These are phyloP conservation scores for Corvus cornix DNA, from an alignment of 2,113 vertebrate genomes.

Conservation along the genomic window DNA sequence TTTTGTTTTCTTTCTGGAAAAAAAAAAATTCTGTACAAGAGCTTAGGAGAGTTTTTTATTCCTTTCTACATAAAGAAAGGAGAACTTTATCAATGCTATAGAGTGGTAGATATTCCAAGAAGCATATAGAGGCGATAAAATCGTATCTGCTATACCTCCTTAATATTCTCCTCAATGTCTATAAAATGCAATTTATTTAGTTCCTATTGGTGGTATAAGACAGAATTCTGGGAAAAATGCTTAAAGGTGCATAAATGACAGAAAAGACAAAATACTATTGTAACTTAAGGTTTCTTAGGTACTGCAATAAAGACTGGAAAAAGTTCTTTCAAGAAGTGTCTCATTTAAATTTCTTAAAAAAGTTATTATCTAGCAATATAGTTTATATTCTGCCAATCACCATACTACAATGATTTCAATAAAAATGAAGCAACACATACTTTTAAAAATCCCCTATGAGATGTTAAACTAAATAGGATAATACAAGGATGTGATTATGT, in stretches of 20 bases:
- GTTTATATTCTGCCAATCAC: not conserved
- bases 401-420: not conserved
- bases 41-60: not conserved
- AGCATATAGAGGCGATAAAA: not conserved
- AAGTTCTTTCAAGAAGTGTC: not conserved
- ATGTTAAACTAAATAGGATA: not conserved
- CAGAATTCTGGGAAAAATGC: not conserved
- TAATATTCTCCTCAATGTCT: not conserved
- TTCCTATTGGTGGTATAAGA: not conserved
- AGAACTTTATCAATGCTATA: not conserved
- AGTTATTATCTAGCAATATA: not conserved
- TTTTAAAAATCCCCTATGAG: not conserved
- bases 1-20: not conserved
- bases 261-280: not conserved
- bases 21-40: not conserved
- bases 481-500: not conserved
- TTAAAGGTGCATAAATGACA: not conserved
- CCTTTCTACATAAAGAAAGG: not conserved
- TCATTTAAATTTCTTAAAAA: not conserved
- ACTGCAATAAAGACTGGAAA: not conserved
- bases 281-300: not conserved
- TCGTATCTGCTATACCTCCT: not conserved
- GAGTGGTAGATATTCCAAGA: not conserved
- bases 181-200: not conserved
- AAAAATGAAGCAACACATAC: not conserved